phyloP scores from a whole-genome alignment of 2,797 vertebrate species.

The Pteropus rufus region DNA sequence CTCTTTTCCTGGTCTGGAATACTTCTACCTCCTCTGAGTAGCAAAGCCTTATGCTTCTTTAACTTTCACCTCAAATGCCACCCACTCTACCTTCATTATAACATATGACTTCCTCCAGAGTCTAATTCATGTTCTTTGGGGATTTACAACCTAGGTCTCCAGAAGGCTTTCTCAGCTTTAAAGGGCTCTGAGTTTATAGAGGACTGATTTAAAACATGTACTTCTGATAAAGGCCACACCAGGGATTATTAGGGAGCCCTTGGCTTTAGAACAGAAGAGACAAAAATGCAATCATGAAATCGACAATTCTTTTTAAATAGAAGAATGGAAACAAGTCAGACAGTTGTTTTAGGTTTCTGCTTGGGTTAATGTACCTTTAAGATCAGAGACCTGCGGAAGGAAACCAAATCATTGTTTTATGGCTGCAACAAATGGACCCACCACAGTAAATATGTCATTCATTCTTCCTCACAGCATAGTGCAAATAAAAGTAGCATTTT shows the following conservation, averaged over 20 bases:
- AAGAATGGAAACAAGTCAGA: constrained; percentile 46
- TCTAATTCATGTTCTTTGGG: not conserved
- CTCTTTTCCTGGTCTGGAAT: not conserved
- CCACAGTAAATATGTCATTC: not conserved
- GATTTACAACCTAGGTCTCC: constrained; percentile 13
- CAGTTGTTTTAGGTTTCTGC: constrained; percentile 33
- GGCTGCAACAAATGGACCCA: constrained; percentile 50
- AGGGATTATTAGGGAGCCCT: not conserved
- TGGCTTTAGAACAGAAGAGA: not conserved
- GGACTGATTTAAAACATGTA: constrained; percentile 29
- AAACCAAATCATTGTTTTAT: constrained; percentile 67
- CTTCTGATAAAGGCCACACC: not conserved
- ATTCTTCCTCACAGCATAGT: constrained; percentile 46
- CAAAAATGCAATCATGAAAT: constrained; percentile 38
- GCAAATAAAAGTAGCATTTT: constrained; percentile 53
- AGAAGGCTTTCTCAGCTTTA: constrained; percentile 38
- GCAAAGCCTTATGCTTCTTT: not conserved
- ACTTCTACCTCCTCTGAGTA: not conserved
- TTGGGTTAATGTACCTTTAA: constrained; percentile 52
- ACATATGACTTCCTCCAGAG: not conserved
- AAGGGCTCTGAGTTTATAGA: constrained; percentile 30
- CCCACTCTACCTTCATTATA: not conserved
- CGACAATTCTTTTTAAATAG: constrained; percentile 12
- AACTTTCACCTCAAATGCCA: not conserved
- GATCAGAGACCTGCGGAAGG: constrained; percentile 10